Evolutionary conservation across 2,797 vertebrate species (phyloP).

Genomic region (Furcifer pardalis): DNA sequence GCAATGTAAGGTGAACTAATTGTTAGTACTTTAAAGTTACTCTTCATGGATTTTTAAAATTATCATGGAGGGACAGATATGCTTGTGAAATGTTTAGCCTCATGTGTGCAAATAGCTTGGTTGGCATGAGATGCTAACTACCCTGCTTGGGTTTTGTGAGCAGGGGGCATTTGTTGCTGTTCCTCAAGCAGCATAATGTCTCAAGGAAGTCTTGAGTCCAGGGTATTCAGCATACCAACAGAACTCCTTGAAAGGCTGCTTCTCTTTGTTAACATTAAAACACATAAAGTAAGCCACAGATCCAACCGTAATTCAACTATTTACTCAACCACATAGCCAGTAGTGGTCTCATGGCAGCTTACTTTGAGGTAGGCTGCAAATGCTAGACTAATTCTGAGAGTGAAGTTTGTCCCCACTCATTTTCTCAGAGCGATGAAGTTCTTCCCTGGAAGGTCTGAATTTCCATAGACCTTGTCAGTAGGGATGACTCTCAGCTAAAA

Average conservation of each 20-base stretch:
- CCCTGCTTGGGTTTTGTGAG: background rate
- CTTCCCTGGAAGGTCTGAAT: background rate
- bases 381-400: background rate
- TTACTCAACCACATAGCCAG: background rate
- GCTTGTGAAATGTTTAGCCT: background rate
- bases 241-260: background rate
- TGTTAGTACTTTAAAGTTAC: background rate
- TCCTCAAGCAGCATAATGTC: background rate
- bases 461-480: constrained; percentile 7
- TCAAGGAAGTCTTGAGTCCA: background rate
- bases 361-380: background rate
- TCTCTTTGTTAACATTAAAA: background rate
- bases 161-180: background rate
- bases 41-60: background rate
- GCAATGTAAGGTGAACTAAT: background rate
- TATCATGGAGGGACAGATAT: background rate
- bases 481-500: background rate
- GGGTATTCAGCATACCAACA: background rate
- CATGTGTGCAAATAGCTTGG: background rate
- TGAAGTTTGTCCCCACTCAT: background rate
- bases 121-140: background rate
- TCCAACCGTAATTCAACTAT: background rate
- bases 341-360: background rate
- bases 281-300: background rate
- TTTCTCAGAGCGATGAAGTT: background rate